These are phyloP conservation scores for Numenius phaeopus DNA, from an alignment of 2,797 vertebrate genomes.

Conservation along the genomic window DNA sequence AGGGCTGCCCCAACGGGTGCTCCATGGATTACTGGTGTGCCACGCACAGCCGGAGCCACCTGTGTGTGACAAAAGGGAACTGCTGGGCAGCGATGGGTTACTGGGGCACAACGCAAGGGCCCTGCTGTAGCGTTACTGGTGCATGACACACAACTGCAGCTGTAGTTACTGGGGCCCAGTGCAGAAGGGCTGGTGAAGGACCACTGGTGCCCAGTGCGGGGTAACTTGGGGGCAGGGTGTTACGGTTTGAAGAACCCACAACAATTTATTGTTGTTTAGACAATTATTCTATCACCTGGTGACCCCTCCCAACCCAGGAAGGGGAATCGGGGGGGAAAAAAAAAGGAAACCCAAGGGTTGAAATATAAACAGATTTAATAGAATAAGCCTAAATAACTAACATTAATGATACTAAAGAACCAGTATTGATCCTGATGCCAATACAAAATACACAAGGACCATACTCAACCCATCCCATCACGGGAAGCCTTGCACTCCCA, in stretches of 20 bases:
- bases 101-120: background rate
- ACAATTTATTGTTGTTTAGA: background rate
- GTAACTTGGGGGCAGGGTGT: background rate
- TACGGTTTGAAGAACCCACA: background rate
- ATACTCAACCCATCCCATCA: background rate
- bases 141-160: background rate
- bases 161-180: background rate
- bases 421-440: background rate
- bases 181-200: background rate
- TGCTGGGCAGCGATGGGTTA: rapidly evolving
- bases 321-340: background rate
- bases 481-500: background rate
- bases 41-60: background rate
- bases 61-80: rapidly evolving
- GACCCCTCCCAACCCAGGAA: background rate
- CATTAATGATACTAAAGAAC: background rate
- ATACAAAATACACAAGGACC: background rate
- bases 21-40: rapidly evolving
- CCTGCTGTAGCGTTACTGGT: background rate
- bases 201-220: background rate
- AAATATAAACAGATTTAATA: background rate
- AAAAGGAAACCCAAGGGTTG: background rate
- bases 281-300: background rate
- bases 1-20: background rate
- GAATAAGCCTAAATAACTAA: background rate